Base-by-base conservation (phyloP, 2,797 vertebrate species). In the Sparus aurata region DNA sequence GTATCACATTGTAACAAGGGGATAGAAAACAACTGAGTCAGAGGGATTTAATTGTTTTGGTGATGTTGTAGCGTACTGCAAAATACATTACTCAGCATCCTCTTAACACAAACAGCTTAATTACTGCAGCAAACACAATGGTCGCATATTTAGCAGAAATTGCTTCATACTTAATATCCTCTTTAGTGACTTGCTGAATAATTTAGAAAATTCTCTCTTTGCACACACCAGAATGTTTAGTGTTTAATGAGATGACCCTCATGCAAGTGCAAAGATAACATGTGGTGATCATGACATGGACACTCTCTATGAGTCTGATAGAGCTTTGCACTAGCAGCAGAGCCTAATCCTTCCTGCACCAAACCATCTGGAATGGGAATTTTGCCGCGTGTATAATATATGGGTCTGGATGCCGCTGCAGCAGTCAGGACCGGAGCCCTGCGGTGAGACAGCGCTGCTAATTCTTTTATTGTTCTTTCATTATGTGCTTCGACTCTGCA, bases 281-380 rank as follows among this genome's bases (percentile, higher is more conserved):
- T 47, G 15, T 58, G 61, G 64, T 69, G 64, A 79, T 82, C 66
- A 65, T 87, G 74, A 69, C 50, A 63, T 60, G 30, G 79, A 66
- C 55, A 50, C 55, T 75, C 68, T 84, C 47, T 81, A 25, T 64
- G 49, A 80, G 54, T 74, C 54, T 75, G 58, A 71, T 16, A 12
- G 68, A 80, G 52, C 68, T 74, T 50, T 84, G 77, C 64, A 86
- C 80, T 74, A 90, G 87, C 84, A 79, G 60, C 67, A 86, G 66
- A 73, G 72, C 67, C 69, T 69, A 77, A 83, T 89, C 79, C 72
- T 54, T 90, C 71, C 72, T 83, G 88, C 87, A 87, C 69, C 79
- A 80, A 85, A 86, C 90, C 91, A 93, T 92, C 91, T 93, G 92
- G 89, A 93, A 81, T 80, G 90, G 80, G 90, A 82, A 54, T 91